Evolutionary conservation across 2,113 vertebrate species (phyloP).

Genomic region (Mustelus asterias): DNA sequence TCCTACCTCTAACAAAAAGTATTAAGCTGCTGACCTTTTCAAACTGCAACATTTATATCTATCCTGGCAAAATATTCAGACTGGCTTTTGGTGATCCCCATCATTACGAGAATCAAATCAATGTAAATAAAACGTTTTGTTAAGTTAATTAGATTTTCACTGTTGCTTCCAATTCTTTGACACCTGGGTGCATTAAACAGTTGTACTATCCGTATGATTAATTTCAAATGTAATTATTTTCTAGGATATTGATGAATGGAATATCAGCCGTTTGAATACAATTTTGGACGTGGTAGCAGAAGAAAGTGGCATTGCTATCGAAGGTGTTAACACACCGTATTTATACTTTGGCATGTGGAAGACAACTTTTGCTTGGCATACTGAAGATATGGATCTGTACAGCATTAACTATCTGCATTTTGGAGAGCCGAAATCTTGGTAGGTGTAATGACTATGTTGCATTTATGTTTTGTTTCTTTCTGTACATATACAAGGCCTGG

Average conservation of each 20-base stretch:
- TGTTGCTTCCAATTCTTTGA: neutral
- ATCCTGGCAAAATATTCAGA: neutral
- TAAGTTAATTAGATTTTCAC: neutral
- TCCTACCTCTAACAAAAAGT: neutral
- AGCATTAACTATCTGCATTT: constrained; percentile 98
- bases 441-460: constrained; percentile 46
- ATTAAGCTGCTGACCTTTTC: neutral
- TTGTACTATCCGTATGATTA: neutral
- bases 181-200: neutral
- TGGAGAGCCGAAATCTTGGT: constrained; percentile 94
- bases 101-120: neutral
- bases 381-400: constrained; percentile 97
- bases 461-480: neutral
- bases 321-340: constrained; percentile 94
- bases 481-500: neutral
- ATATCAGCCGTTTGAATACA: constrained; percentile 85
- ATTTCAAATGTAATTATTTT: constrained; percentile 42
- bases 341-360: constrained; percentile 99
- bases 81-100: neutral
- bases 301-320: constrained; percentile 88
- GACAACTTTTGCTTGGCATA: constrained; percentile 95
- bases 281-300: constrained; percentile 88
- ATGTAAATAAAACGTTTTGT: neutral
- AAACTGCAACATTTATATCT: neutral
- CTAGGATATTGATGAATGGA: constrained; percentile 87